Percentiles rank a stretch among this genome's conserved stretches.
These are phyloP conservation scores for Botia kubotai DNA, from an alignment of 2,797 vertebrate species.

Conservation along the genomic window DNA sequence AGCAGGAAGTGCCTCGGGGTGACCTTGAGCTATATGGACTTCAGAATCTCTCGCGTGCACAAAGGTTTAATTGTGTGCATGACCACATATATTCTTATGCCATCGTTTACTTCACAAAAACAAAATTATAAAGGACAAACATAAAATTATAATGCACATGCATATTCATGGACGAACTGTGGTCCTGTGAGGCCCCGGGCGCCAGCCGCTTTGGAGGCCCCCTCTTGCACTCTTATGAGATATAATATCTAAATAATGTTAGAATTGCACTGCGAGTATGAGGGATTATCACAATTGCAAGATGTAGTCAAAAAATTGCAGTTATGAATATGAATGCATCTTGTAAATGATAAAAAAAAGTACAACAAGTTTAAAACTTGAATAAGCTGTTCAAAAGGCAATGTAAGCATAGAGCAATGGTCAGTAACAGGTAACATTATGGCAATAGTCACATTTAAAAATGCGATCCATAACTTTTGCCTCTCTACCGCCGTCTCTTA, in stretches of 20 bases:
- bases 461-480: too few species aligned
- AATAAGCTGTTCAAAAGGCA: too few species aligned
- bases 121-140: not conserved
- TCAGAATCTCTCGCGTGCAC: constrained; percentile 27
- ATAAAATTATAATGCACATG: not conserved
- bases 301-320: not conserved
- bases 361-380: too few species aligned
- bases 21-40: constrained; percentile 61
- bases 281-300: not conserved
- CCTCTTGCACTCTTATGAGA: not conserved
- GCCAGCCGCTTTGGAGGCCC: not conserved
- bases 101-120: not conserved
- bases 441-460: too few species aligned
- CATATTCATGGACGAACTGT: not conserved
- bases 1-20: constrained; percentile 57
- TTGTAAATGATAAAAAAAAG: too few species aligned
- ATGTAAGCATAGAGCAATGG: too few species aligned
- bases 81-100: not conserved
- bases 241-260: not conserved
- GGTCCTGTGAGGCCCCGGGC: not conserved
- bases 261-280: not conserved
- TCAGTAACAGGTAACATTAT: too few species aligned
- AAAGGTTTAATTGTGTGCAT: constrained; percentile 3
- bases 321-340: not conserved
- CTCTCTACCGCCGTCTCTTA: too few species aligned